phyloP scores from a whole-genome alignment of 2,797 vertebrate species.

The Hoplostethus atlanticus region DNA sequence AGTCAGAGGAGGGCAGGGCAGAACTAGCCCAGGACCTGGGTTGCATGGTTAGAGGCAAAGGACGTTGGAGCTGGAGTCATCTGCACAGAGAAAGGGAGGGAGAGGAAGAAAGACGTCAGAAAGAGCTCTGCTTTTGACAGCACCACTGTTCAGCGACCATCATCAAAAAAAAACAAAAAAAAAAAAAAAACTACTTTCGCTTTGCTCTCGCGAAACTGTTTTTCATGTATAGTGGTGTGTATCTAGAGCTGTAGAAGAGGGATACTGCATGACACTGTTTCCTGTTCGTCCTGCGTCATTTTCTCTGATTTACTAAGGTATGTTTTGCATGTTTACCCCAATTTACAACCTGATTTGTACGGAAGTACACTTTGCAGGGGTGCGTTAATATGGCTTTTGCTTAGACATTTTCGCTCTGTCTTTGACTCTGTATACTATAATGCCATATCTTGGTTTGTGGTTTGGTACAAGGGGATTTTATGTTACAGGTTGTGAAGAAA shows the following conservation, averaged over 20 bases:
- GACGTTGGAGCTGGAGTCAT: conserved; percentile 87
- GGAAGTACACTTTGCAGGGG: conserved; percentile 67
- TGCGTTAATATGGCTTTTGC: conserved; percentile 68
- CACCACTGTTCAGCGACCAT: conserved; percentile 87
- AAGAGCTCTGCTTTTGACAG: conserved; percentile 88
- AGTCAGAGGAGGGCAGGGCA: conserved; percentile 75
- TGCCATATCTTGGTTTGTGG: conserved; percentile 66
- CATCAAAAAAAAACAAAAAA: conserved; percentile 64
- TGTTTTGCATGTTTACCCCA: conserved; percentile 84
- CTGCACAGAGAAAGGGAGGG: conserved; percentile 89
- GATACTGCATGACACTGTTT: conserved; percentile 84
- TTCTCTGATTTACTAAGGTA: conserved; percentile 86
- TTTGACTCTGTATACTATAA: conserved; percentile 63
- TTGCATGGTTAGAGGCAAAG: conserved; percentile 75
- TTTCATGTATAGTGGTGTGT: conserved; percentile 80
- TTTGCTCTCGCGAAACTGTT: conserved; percentile 84
- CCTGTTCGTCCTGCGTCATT: conserved; percentile 73
- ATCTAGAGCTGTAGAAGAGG: conserved; percentile 82
- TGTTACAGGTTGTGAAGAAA: conserved; percentile 40
- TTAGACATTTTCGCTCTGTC: conserved; percentile 76
- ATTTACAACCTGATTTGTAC: conserved; percentile 63
- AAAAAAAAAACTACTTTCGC: conserved; percentile 80
- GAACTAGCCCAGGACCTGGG: conserved; percentile 78
- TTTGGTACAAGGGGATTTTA: conserved; percentile 59
- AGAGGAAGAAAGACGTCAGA: conserved; percentile 87